Conservation (phyloP, 2,888 invertebrate species). For the Cataglyphis altisquamis region DNA sequence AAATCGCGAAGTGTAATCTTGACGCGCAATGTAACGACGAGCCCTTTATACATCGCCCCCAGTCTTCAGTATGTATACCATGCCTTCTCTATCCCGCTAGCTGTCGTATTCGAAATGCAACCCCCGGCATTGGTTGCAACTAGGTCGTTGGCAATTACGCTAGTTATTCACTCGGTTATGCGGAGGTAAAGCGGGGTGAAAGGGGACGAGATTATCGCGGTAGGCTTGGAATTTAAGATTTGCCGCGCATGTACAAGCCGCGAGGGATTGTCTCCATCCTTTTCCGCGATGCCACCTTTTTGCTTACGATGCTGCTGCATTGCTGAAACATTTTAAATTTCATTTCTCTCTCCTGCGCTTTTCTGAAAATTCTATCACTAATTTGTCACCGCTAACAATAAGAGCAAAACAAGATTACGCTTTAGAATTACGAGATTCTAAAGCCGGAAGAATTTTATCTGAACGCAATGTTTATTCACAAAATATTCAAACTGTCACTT, state of each 20-base stretch:
- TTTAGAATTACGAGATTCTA: neutral
- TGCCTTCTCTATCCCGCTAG: neutral
- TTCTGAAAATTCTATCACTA: slow-evolving; percentile 7
- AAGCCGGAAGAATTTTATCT: neutral
- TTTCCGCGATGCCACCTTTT: slow-evolving; percentile 27
- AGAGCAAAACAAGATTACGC: neutral
- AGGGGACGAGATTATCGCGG: slow-evolving; percentile 58
- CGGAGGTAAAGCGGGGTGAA: slow-evolving; percentile 61
- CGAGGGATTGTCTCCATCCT: slow-evolving; percentile 15
- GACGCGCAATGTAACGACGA: slow-evolving; percentile 33
- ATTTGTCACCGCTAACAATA: neutral
- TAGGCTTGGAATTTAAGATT: slow-evolving; percentile 77
- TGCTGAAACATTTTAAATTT: slow-evolving; percentile 66
- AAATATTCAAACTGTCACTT: neutral
- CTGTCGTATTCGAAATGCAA: slow-evolving; percentile 66
- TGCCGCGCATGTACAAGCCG: slow-evolving; percentile 59
- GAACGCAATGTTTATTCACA: neutral
- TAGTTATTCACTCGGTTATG: slow-evolving; percentile 80
- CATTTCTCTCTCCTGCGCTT: slow-evolving; percentile 50
- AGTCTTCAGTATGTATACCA: neutral
- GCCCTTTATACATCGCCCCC: neutral
- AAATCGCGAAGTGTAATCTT: slow-evolving; percentile 47
- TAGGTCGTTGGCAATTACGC: slow-evolving; percentile 80
- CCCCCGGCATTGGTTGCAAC: slow-evolving; percentile 66
- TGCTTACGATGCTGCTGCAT: slow-evolving; percentile 55